phyloP scores from a whole-genome alignment of 1,140 invertebrate species.

The Cherax quadricarinatus region DNA sequence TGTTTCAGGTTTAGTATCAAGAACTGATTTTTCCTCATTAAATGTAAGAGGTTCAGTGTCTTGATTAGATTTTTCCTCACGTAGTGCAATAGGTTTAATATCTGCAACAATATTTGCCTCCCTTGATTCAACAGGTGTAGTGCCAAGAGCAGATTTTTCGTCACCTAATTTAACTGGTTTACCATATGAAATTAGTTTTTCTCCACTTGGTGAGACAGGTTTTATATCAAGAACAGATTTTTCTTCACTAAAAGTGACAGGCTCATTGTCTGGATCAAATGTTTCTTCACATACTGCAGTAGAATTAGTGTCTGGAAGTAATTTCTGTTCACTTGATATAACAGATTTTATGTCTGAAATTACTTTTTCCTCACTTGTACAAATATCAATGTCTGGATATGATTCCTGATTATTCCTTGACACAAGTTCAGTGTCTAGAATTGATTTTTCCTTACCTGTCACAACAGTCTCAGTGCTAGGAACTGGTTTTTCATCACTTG shows the following conservation, averaged over 20 bases:
- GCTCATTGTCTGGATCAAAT: too few species aligned
- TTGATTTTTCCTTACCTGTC: background rate
- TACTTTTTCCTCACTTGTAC: background rate
- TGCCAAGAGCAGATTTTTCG: background rate
- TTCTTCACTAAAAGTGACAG: too few species aligned
- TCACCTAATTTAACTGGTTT: background rate
- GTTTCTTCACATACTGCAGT: background rate
- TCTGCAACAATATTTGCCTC: background rate
- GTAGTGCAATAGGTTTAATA: background rate
- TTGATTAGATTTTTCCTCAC: too few species aligned
- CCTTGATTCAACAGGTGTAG: background rate
- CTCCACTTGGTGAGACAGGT: background rate
- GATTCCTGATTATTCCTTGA: too few species aligned
- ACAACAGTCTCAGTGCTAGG: background rate
- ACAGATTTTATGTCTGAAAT: background rate
- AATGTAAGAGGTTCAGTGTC: too few species aligned
- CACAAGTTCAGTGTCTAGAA: background rate
- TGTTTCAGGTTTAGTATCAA: background rate
- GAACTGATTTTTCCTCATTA: background rate
- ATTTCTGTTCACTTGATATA: background rate
- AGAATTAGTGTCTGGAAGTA: background rate
- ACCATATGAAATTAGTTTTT: background rate
- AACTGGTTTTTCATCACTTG: too few species aligned
- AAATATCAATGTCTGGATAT: background rate
- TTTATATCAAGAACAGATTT: background rate